phyloP scores from a whole-genome alignment of 2,797 vertebrate species.

The Periophthalmus magnuspinnatus region DNA sequence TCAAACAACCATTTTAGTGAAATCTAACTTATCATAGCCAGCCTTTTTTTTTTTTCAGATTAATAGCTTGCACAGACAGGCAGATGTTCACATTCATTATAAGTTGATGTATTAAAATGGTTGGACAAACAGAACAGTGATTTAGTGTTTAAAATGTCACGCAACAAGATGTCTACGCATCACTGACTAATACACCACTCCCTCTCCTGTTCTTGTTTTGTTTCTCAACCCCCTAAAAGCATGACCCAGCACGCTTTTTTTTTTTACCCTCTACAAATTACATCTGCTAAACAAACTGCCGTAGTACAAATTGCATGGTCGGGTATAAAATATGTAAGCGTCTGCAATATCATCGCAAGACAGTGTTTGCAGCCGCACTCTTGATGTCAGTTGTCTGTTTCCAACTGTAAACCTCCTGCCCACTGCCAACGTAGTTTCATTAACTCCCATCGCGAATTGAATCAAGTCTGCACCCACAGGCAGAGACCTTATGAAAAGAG shows the following conservation, averaged over 20 bases:
- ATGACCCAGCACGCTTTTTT: constrained; percentile 30
- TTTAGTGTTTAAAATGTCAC: constrained; percentile 27
- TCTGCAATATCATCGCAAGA: constrained; percentile 63
- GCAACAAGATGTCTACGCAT: constrained; percentile 2
- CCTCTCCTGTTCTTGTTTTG: constrained; percentile 47
- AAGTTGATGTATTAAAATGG: constrained; percentile 7
- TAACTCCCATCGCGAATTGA: constrained; percentile 53
- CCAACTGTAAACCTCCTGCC: constrained; percentile 66
- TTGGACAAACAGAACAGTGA: background rate
- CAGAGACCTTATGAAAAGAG: constrained; percentile 48
- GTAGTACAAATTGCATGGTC: constrained; percentile 48
- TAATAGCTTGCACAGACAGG: background rate
- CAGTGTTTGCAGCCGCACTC: constrained; percentile 60
- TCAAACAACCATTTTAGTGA: too few species aligned
- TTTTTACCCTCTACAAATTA: constrained; percentile 52
- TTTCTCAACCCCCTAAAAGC: constrained; percentile 37
- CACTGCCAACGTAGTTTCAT: constrained; percentile 61
- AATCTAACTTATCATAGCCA: background rate
- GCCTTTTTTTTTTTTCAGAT: background rate
- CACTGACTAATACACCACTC: constrained; percentile 14
- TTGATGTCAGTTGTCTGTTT: constrained; percentile 69
- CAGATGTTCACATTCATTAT: constrained; percentile 15
- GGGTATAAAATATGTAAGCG: constrained; percentile 58
- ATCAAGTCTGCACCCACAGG: constrained; percentile 42
- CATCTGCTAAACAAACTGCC: constrained; percentile 45